Conservation (phyloP, 37 sponge, comb jelly and placozoan species). For the Mnemiopsis leidyi region DNA sequence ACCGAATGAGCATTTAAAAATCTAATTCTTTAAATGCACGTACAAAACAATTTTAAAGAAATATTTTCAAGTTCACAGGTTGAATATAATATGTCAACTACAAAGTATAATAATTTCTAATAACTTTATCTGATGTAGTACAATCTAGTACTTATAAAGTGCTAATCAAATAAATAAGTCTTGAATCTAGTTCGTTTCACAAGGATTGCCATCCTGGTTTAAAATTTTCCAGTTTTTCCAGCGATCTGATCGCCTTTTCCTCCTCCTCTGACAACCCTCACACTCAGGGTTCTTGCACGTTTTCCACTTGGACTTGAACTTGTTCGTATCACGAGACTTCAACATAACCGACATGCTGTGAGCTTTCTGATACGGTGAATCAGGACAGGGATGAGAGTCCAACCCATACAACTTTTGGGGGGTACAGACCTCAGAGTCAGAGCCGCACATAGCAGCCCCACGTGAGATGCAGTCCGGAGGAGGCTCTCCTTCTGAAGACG, state of each 20-base stretch:
- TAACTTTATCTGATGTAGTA: too few relatives aligned
- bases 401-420: background rate
- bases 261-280: constrained; percentile 16
- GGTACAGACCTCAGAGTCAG: constrained; percentile 31
- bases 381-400: constrained; percentile 16
- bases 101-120: too few relatives aligned
- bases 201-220: constrained; percentile 49
- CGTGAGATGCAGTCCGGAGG: background rate
- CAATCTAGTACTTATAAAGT: too few relatives aligned
- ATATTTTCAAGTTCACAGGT: too few relatives aligned
- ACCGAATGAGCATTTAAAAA: too few relatives aligned
- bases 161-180: background rate
- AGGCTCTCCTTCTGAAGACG: background rate
- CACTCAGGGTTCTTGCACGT: constrained; percentile 41
- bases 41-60: too few relatives aligned
- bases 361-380: constrained; percentile 57
- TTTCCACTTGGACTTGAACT: constrained; percentile 35
- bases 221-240: constrained; percentile 58
- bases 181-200: background rate
- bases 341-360: constrained; percentile 25
- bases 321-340: constrained; percentile 36
- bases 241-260: constrained; percentile 26
- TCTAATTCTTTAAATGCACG: too few relatives aligned
- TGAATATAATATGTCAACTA: too few relatives aligned
- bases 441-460: background rate